Evolutionary conservation across 1,140 invertebrate genomes (phyloP), one percentile per base, ranked within the genome.

Genomic region (Periplaneta americana): DNA sequence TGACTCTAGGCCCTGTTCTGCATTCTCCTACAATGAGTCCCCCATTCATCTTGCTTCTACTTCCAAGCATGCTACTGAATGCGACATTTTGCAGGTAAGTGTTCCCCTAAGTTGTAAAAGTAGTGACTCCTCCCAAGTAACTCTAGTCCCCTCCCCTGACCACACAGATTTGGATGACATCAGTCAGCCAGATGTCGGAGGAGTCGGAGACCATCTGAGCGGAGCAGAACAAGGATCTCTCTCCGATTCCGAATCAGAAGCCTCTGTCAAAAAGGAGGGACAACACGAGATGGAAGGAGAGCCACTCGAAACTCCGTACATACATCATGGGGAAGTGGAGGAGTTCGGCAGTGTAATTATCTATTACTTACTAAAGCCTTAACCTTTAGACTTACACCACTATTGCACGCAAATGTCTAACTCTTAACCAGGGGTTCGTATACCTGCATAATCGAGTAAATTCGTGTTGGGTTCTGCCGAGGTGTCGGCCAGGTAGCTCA

Each of bases 261-360:
- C 84, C 13, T 91, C 90, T 4, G 88, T 85, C 74, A 91, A 91
- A 82, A 90, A 91, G 79, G 91, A 90, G 66, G 89, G 90, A 78
- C 85, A 85, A 8, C 80, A 87, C 31, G 87, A 89, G 39, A 84
- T 87, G 32, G 86, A 88, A 78, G 87, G 88, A 13, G 86, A 88
- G 81, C 89, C 91, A 37, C 87, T 85, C 2, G 93, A 94, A 85
- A 94, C 93, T 22, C 88, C 89, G 5, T 94, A 94, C 84, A 86
- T 91, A 80, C 90, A 92, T 78, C 89, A 91, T 74, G 80, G 17
- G 5, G 80, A 80, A 75, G 80, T 33, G 28, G 80, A 80, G 32
- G 80, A 80, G 33, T 80, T 80, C 75, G 80, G 80, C 22, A 66
- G 37, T 75, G 80, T 80, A 36, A 74, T 57, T 80, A 34, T 35